A percentile compares a stretch with the other conserved stretches of the same genome.
phyloP scores from a whole-genome alignment of 2,888 invertebrate species.

The Dasypolia templi region DNA sequence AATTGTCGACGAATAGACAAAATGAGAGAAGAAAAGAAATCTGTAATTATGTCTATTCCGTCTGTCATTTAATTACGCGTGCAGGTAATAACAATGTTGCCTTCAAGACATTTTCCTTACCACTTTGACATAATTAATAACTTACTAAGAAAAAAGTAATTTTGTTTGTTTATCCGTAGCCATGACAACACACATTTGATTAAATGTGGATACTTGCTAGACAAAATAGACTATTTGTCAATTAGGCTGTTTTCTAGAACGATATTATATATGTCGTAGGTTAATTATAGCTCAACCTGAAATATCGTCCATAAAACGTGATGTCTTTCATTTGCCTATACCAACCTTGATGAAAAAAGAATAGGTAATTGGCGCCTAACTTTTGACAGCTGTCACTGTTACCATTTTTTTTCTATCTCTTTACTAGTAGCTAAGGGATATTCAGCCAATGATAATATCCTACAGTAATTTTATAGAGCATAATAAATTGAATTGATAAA shows the following conservation, averaged over 20 bases:
- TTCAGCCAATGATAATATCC: not conserved
- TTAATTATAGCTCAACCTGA: not conserved
- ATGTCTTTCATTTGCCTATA: not conserved
- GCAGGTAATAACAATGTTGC: slow-evolving; percentile 15
- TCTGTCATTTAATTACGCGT: too few relatives aligned
- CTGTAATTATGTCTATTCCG: too few relatives aligned
- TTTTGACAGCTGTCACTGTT: slow-evolving; percentile 34
- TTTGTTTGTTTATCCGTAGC: slow-evolving; percentile 19
- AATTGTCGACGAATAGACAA: too few relatives aligned
- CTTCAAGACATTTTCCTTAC: slow-evolving; percentile 4
- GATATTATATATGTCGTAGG: not conserved
- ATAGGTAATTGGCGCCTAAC: not conserved
- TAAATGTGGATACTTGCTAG: not conserved
- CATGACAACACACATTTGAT: slow-evolving; percentile 3
- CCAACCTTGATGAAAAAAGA: not conserved
- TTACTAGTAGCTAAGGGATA: not conserved
- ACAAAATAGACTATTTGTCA: not conserved
- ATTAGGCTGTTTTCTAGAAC: not conserved
- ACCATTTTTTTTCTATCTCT: not conserved
- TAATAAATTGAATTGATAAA: slow-evolving; percentile 17
- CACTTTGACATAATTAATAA: not conserved
- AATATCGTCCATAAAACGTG: not conserved
- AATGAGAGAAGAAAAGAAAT: too few relatives aligned
- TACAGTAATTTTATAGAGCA: not conserved
- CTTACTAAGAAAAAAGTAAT: not conserved